A percentile compares a stretch with the other conserved stretches of the same genome.
phyloP scores from a whole-genome alignment of 2,888 invertebrate genomes.

The Erannis defoliaria region DNA sequence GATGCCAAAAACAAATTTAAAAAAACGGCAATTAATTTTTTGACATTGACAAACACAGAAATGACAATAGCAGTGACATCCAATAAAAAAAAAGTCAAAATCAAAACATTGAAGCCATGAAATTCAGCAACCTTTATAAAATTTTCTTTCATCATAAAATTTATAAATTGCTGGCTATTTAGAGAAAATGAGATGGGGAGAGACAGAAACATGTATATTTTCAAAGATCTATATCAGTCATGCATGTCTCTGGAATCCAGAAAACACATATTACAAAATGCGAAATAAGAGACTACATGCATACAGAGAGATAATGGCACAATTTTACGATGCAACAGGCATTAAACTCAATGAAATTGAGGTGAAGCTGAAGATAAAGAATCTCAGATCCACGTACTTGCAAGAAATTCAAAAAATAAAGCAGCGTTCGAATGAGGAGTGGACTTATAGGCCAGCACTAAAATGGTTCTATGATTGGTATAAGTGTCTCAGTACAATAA shows the following conservation, averaged over 20 bases:
- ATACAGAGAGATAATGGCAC: constrained; percentile 60
- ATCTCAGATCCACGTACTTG: constrained; percentile 67
- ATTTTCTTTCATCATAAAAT: background rate
- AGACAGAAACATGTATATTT: constrained; percentile 74
- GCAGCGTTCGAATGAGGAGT: constrained; percentile 56
- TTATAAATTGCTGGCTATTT: background rate
- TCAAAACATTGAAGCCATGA: background rate
- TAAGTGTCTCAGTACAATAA: constrained; percentile 48
- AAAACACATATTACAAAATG: constrained; percentile 67
- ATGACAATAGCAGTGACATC: background rate
- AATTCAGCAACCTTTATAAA: background rate
- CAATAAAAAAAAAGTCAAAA: background rate
- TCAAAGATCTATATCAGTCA: constrained; percentile 76
- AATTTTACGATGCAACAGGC: constrained; percentile 64
- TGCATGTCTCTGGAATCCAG: constrained; percentile 75
- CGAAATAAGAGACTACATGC: constrained; percentile 66
- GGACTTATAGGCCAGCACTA: constrained; percentile 62
- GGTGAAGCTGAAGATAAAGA: constrained; percentile 68
- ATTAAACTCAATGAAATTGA: constrained; percentile 63
- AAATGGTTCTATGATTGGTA: constrained; percentile 73
- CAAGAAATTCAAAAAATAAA: constrained; percentile 71
- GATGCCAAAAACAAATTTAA: background rate
- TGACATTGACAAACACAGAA: background rate
- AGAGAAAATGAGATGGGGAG: constrained; percentile 73
- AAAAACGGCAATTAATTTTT: too few relatives aligned